Base-by-base conservation (phyloP, 2,797 vertebrate species). In the Anniella stebbinsi region DNA sequence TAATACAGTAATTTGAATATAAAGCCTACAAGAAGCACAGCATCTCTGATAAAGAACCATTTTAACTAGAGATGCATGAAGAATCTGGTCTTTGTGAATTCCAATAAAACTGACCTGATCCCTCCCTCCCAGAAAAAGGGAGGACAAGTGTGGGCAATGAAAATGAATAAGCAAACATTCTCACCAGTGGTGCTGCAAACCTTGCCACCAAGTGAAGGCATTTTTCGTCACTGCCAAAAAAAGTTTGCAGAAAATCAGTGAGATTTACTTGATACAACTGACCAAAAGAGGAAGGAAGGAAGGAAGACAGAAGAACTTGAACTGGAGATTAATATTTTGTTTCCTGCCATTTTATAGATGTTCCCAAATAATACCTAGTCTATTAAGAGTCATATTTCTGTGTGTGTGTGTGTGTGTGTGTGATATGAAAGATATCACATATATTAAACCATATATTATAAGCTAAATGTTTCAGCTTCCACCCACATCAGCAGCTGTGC, bases 331-430 rank as follows among this genome's bases (percentile, higher is more conserved):
- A 66, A 78, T 78, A 77, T 78, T 77, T 38, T 63, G 54, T 33
- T 77, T 38, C 70, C n/a, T 60, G 23, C 45, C 18, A 23, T 54
- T 57, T 28, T 78, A 33, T 9, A 48, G 11, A 87, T n/a, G 8
- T 72, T 88, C 15, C n/a, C 60, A 87, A 89, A 93, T n/a, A 90
- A 73, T 78, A 60, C 9, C 10, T 75, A 84, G 10, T 0, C 0
- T 86, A 66, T 63, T 76, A 66, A 89, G 80, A 33, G 91, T 69
- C 82, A 41, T 17, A 92, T n/a, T 80, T 75, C 33, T 86, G 9
- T 3, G 48, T 48, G 8, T 48, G 48, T 48, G 48, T 48, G 48
- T 3, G 3, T 3, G 51, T 51, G 51, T 51, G 51, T 51, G 51
- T 51, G 51, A 11, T 51, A 11, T 51, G n/a, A n/a, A n/a, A n/a